Conservation (phyloP, 2,888 invertebrate genomes). For the Quadroppia sp. region DNA sequence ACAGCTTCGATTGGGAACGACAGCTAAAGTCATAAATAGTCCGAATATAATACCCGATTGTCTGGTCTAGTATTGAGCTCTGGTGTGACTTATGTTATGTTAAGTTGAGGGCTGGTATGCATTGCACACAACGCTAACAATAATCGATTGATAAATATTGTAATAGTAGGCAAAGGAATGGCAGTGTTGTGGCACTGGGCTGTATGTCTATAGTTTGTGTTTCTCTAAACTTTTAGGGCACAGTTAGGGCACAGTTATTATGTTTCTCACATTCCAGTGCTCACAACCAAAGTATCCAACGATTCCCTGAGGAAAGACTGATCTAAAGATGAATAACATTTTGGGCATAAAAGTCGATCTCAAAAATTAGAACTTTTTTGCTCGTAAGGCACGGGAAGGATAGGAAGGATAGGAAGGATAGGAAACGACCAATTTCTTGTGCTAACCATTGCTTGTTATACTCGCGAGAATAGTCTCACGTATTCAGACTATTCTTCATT, state of each 20-base stretch:
- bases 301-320: slow-evolving; percentile 18
- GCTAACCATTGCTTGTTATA: slow-evolving; percentile 20
- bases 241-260: slow-evolving; percentile 22
- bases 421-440: slow-evolving; percentile 35
- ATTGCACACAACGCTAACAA: slow-evolving; percentile 21
- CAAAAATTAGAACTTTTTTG: slow-evolving; percentile 9
- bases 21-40: too few relatives aligned
- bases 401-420: slow-evolving; percentile 1
- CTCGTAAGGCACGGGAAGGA: background rate
- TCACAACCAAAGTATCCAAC: slow-evolving; percentile 19
- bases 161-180: background rate
- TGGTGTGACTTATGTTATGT: background rate
- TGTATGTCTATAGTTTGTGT: background rate
- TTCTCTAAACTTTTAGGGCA: slow-evolving; percentile 17
- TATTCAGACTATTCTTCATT: slow-evolving; percentile 8
- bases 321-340: slow-evolving; percentile 29
- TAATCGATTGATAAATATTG: slow-evolving; percentile 32
- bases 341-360: slow-evolving; percentile 22
- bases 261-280: slow-evolving; percentile 28
- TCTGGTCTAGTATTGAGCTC: background rate
- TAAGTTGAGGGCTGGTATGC: slow-evolving; percentile 16
- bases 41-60: too few relatives aligned
- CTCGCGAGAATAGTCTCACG: slow-evolving; percentile 17
- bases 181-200: background rate
- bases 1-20: too few relatives aligned